Base-by-base conservation (phyloP, 2,888 invertebrate species). In the Tupiocoris notatus region DNA sequence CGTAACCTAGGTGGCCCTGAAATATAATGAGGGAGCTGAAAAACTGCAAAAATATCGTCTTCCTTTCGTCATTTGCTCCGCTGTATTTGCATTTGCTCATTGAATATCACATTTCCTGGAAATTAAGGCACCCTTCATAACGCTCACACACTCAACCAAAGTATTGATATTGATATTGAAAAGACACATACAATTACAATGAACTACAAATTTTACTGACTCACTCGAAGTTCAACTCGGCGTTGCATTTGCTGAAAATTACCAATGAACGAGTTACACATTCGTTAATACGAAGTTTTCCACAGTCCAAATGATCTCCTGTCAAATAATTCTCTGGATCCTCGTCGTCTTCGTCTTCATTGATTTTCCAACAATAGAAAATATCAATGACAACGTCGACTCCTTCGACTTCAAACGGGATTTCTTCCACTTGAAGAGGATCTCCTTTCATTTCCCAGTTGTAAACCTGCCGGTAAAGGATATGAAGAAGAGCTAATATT, bases 361-460 rank as follows among this genome's bases (percentile, higher is more conserved):
- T 23, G 9, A 17, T 20, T 18, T 39, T 24, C 62, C 62, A 73
- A 0, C 20, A n/a, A 25, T 75, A 66, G 18, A 58, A 3, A 2
- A 75, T 12, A 16, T 21, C 22, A 12, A 75, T 63, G 20, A 66
- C 66, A 18, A 75, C 54, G 54, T 75, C 75, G 20, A 59, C 59
- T 3, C 24, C 66, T n/a, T 65, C 66, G 6, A 66, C 65, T 16
- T 58, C 58, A 21, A 66, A 75, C 1, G 58, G 59, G 9, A 75
- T 75, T 7, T 24, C 54, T 75, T 75, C 75, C 39, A 21, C n/a
- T 12, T 73, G 73, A 21, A 73, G 18, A 17, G 73, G 73, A 21
- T 24, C 25, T 12, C 73, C 73, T 62, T 62, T 63, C 62, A 24
- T 63, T 12, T 63, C 62, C 62, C 63, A 62, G n/a, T 25, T 57